Evolutionary conservation across 2,888 invertebrate genomes (phyloP), one percentile per base, ranked within the genome.

Genomic region (Lysandra coridon): DNA sequence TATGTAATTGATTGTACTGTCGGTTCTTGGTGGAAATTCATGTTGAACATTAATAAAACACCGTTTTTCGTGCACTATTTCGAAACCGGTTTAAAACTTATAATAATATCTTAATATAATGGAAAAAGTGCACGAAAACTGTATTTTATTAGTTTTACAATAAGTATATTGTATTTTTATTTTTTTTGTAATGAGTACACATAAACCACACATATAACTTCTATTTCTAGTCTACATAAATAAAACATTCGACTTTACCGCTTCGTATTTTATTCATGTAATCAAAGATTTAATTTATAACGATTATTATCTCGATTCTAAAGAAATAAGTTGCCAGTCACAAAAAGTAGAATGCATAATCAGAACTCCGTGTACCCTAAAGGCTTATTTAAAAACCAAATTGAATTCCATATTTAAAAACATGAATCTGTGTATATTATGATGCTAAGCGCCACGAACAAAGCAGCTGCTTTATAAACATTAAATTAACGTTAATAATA

Each of bases 381-480:
- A 76, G 76, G 76, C 76, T 76, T 76, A 76, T 76, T 76, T 76
- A 76, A 76, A 76, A 76, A 76, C 76, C 76, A 76, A 76, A 76
- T 76, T 76, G 57, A 76, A 76, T 76, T 76, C 76, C 57, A 76
- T 76, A 76, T 76, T 76, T 76, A 57, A 76, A 76, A 76, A 76
- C 76, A 57, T 76, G 57, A 76, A 49, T 76, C 53, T 76, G 57
- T 76, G 33, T 30, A 30, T 75, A 76, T 76, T 76, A 76, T 53
- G 76, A 76, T 76, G 76, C 76, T 76, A 76, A 76, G 76, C 76
- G 76, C 49, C 30, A 30, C 57, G 76, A 53, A 74, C 74, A 74
- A 74, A 74, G 76, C 69, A 53, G 75, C 23, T 53, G 76, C 30
- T 53, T 76, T 76, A 76, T 76, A 75, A 76, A 76, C 49, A 76